A percentile compares a stretch with the other conserved stretches of the same genome.
Conservation (phyloP, 2,113 vertebrate genomes). For the Cnemophilus loriae region DNA sequence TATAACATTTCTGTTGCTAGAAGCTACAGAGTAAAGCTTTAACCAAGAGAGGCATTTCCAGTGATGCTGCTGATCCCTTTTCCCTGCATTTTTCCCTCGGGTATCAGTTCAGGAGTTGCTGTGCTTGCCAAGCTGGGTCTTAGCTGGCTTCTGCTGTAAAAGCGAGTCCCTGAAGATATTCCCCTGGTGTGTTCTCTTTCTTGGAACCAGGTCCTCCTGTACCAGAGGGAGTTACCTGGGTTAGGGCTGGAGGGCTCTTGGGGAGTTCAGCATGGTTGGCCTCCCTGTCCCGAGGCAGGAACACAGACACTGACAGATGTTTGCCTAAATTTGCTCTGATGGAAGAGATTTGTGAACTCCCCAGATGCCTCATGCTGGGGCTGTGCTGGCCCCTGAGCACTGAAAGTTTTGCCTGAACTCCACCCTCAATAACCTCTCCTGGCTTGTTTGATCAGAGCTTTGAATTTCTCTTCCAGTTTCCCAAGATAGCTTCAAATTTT, state of each 20-base stretch:
- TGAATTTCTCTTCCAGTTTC: not conserved
- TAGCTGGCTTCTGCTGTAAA: not conserved
- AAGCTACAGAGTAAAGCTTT: not conserved
- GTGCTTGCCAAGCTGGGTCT: not conserved
- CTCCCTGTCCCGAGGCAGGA: not conserved
- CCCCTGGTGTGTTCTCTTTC: not conserved
- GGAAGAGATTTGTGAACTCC: not conserved
- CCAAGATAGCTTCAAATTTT: not conserved
- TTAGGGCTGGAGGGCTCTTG: not conserved
- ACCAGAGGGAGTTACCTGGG: not conserved
- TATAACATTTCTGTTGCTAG: fast-evolving
- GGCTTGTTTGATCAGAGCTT: not conserved
- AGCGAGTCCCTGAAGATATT: not conserved
- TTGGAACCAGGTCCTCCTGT: not conserved
- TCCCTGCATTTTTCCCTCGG: not conserved
- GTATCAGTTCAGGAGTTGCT: not conserved
- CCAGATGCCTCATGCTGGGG: not conserved
- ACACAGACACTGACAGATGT: not conserved
- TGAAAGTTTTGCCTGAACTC: not conserved
- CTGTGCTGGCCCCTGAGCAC: not conserved
- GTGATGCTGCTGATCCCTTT: not conserved
- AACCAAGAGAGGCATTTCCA: not conserved
- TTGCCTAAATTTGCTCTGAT: not conserved
- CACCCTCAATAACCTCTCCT: not conserved
- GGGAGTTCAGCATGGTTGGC: not conserved